Base-by-base conservation (phyloP, 2,113 vertebrate genomes). In the Sorex fumeus region DNA sequence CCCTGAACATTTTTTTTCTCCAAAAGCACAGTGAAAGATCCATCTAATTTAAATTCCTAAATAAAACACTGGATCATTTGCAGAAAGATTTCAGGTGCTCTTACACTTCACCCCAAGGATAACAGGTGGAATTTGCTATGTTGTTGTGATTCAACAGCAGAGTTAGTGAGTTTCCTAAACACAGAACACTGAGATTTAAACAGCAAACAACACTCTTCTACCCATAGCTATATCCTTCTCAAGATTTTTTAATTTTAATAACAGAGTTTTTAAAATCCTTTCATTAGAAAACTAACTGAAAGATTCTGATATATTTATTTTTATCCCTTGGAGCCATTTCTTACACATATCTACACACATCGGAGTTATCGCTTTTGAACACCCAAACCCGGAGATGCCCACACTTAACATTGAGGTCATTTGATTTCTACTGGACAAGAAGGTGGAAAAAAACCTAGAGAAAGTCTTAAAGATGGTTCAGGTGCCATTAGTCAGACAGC, bases 141-240 rank as follows among this genome's bases (percentile, higher is more conserved):
- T 18, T 78, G 72, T 76, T 78, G 72, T 76, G 71, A 86, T 27
- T 21, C 43, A 85, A 81, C 30, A 77, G 71, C 66, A 16, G 53
- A 25, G 28, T 94, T 71, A 32, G 19, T 67, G 19, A 81, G 47
- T 72, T 94, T 87, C 64, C 62, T 34, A 87, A 87, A 91, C 77
- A 93, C 83, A 71, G 30, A 53, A 82, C 83, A 18, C 53, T n/a
- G 79, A 79, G 64, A 80, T 47, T 30, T 45, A 67, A 83, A 84
- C 1, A 50, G 72, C 67, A 83, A 90, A 60, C 43, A 77, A 66
- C 7, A 47, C n/a, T 43, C 64, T 45, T 60, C 12, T 80, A 75
- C 25, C 10, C 27, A 43, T 36, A n/a, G 45, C 8, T 79, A 7
- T 43, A 70, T 83, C 40, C 66, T 86, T 86, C 74, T 21, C 78